These are phyloP conservation scores for Chelonoidis abingdonii DNA, from an alignment of 2,113 vertebrate genomes.

Conservation along the genomic window DNA sequence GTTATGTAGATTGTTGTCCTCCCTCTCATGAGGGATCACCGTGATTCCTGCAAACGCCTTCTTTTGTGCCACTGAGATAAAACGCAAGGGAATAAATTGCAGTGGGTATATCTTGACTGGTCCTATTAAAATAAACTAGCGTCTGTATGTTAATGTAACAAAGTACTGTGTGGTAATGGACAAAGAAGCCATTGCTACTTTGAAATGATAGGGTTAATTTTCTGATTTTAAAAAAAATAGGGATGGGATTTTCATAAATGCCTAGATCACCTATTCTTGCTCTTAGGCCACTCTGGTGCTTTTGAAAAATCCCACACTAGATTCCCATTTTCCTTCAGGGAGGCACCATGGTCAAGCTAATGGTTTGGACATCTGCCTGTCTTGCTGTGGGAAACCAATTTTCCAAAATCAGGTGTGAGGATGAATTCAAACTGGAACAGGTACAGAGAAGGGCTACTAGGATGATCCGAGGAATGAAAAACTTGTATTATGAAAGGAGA, in stretches of 20 bases:
- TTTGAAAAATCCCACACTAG: neutral
- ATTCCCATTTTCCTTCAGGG: neutral
- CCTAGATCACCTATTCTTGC: neutral
- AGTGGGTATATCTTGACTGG: slow-evolving; percentile 1
- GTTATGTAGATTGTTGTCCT: neutral
- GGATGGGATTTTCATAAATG: neutral
- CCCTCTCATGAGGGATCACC: slow-evolving; percentile 1
- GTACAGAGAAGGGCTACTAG: too few species aligned
- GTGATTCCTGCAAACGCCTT: neutral
- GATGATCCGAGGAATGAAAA: too few species aligned
- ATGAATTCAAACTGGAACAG: too few species aligned
- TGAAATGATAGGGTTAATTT: neutral
- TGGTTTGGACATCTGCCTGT: neutral
- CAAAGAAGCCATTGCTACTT: neutral
- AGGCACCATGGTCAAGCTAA: neutral
- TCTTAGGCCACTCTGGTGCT: neutral
- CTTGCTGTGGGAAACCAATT: neutral
- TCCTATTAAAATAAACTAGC: slow-evolving; percentile 13
- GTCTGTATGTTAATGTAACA: neutral
- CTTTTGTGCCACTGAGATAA: slow-evolving; percentile 32
- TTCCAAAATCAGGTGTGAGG: neutral
- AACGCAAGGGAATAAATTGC: neutral
- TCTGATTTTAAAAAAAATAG: neutral
- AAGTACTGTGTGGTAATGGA: neutral
- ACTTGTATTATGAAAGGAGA: too few species aligned